A percentile compares a stretch with the other conserved stretches of the same genome.
Evolutionary conservation across 2,113 vertebrate genomes (phyloP).

Genomic region (Lophura nycthemera): DNA sequence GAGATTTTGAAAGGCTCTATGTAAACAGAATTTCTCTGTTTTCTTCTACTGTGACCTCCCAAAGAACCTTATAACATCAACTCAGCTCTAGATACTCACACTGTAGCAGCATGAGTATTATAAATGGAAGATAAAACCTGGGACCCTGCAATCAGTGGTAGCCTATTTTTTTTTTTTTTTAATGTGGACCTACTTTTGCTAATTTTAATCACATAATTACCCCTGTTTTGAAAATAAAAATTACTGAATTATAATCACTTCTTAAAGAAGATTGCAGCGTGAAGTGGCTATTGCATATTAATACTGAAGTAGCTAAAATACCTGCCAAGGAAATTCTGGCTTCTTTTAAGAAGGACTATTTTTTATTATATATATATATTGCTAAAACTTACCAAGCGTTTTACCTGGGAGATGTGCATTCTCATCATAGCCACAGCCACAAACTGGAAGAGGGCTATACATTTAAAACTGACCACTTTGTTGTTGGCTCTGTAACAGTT

Average conservation of each 20-base stretch:
- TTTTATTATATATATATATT: too few species aligned
- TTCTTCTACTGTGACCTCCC: not conserved
- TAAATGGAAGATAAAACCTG: not conserved
- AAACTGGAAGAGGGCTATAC: not conserved
- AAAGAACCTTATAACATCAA: not conserved
- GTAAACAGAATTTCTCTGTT: not conserved
- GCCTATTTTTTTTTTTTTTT: not conserved
- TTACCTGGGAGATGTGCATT: not conserved
- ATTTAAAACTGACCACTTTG: conserved; percentile 1
- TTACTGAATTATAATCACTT: not conserved
- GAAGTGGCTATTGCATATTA: not conserved
- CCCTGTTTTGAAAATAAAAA: not conserved
- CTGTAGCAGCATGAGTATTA: not conserved
- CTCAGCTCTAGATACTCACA: not conserved
- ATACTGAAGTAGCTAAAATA: not conserved
- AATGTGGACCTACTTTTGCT: not conserved
- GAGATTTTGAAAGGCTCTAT: not conserved
- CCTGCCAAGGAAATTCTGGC: conserved; percentile 3
- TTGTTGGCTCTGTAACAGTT: conserved; percentile 20
- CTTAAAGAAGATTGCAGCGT: not conserved
- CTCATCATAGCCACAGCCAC: conserved; percentile 1
- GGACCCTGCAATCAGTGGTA: not conserved
- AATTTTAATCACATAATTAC: not conserved
- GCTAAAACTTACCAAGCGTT: not conserved
- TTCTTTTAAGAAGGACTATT: not conserved